Evolutionary conservation across 2,888 invertebrate genomes (phyloP), one percentile per base, ranked within the genome.

Genomic region (Julus scandinavius): DNA sequence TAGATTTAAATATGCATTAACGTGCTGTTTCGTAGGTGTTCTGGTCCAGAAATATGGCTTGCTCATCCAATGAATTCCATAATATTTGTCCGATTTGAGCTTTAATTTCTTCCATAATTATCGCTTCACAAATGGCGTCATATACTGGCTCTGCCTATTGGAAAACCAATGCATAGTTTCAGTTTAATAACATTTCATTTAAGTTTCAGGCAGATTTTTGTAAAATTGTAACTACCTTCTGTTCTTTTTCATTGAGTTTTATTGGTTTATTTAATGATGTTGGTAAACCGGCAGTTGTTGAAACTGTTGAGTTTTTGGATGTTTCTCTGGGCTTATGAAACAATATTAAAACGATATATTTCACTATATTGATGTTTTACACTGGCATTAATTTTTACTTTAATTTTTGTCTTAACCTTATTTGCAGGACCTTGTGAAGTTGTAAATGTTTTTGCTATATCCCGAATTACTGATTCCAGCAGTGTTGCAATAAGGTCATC

Each of bases 371-470:
- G 13, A 2, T 29, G 17, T n/a, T 4, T 50, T 45, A 86, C 9
- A 6, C 13, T 85, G 41, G 5, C 9, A 41, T 40, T 40, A 85
- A 40, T 85, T 1, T 11, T 80, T n/a, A 15, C 4, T 85, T 85
- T 45, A 20, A 80, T 38, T 38, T n/a, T 29, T 13, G 11, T 29
- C 45, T 87, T 87, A 38, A 87, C 87, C 63, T 87, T 87, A 40
- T 87, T 87, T 87, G 87, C 87, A 54, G 87, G 87, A 9, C 87
- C 87, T 87, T 87, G 87, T 15, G n/a, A n/a, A 11, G 2, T 87
- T 29, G 87, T 87, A 87, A 87, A 87, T 38, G 63, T 40, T 54
- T 54, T 54, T 29, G 17, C 87, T 11, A 58, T 40, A 17, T 41
- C 54, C 11, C 87, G 20, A 11, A 58, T 87, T 0, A 20, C 13